Base-by-base conservation (phyloP, 2,797 vertebrate species). In the Heteromormyrus szaboi region DNA sequence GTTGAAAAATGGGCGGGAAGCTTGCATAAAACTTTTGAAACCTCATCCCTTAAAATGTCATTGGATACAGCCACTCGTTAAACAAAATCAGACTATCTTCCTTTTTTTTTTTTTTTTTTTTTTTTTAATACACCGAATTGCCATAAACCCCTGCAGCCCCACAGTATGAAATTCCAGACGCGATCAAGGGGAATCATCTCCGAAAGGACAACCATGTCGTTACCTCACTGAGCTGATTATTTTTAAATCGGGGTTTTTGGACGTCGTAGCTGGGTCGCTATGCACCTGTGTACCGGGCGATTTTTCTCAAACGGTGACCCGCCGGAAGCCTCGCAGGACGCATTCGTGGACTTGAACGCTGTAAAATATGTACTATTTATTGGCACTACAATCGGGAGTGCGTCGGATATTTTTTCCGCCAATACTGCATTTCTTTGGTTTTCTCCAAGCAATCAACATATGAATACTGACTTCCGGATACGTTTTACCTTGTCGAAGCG, bases 1-100 rank as follows among this genome's bases (percentile, higher is more conserved):
- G 93, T 94, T 94, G 90, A 94, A 95, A 91, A 95, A 94, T 91
- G 92, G 93, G 95, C 95, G 94, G 94, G 95, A 96, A 95, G 91
- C 90, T 90, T 89, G 81, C 46, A 85, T 76, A 65, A 91, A 91
- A 90, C 56, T 89, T 87, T 88, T 92, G 88, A 91, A 91, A 93
- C 92, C 92, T 87, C 90, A 90, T 90, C 87, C 86, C 90, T 83
- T 89, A 56, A 89, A 85, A 79, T 88, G 87, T 87, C 46, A 87
- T 87, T 89, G 91, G 90, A 88, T 89, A 89, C 76, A 79, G 72
- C 25, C 33, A 76, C 83, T 76, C 14, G 56, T 87, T 87, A 88
- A 85, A 89, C 88, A 81, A 54, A 89, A 89, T 88, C 87, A 89
- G 90, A 83, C 88, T 89, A 41, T 86, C 84, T 90, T 86, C 7